Base-by-base conservation (phyloP, 2,888 invertebrate genomes). In the Lasiommata megera region DNA sequence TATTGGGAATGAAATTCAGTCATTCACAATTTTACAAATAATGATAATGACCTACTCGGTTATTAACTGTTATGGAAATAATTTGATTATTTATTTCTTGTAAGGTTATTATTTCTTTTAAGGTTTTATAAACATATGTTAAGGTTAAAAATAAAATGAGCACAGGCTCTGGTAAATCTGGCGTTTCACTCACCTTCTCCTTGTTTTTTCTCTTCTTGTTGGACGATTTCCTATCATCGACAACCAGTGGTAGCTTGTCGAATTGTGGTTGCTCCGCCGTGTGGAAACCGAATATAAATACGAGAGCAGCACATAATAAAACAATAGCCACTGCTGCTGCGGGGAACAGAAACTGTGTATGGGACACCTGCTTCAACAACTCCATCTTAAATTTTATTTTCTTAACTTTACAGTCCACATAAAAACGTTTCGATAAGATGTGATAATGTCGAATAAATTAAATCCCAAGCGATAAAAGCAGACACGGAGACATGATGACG, bases 201-300 rank as follows among this genome's bases (percentile, higher is more conserved):
- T 94, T 94, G 69, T 87, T 91, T 92, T 94, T 94, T 70, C 92
- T 92, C 80, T 94, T 95, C 84, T 94, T 94, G 72, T 84, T 93
- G 70, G 92, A 90, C 64, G 93, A 92, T 86, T 94, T 95, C 79
- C 93, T 93, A 73, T 95, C 94, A 78, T 94, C 94, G 67, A 92
- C 73, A 66, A 90, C 84, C 67, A 92, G 82, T 40, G 93, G 92
- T 63, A 95, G 88, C 83, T 95, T 94, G 76, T 94, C 94, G 80
- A 95, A 95, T 76, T 95, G 94, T 76, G 96, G 96, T 85, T 95
- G 95, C 80, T 94, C 94, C 67, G 95, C 94, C 63, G 94, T 93
- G 88, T 94, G 95, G 86, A 96, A 95, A 64, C 95, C 95, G 82
- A 95, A 95, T 65, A 93, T 93, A 88, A 94, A 96, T 72, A 96